Evolutionary conservation across 53 echinoderm and acorn worm genomes (phyloP).

Genomic region (Crossaster papposus): DNA sequence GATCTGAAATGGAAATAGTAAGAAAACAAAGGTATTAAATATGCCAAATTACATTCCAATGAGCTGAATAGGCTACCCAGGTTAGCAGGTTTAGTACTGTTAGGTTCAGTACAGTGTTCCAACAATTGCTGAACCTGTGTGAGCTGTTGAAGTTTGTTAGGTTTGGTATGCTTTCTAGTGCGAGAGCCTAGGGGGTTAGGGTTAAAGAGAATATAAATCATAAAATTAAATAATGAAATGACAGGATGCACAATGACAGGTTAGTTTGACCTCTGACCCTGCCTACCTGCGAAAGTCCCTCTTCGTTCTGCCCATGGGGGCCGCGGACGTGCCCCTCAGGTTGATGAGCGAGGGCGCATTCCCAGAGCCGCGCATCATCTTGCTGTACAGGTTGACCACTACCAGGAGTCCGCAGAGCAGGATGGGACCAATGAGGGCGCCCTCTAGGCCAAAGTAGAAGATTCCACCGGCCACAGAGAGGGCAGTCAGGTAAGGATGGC

Average conservation of each 20-base stretch:
- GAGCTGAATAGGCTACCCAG: too few species aligned
- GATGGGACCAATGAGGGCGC: conserved; percentile 96
- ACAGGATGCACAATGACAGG: conserved; percentile 56
- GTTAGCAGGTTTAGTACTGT: too few species aligned
- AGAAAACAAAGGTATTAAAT: background rate
- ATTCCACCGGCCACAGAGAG: conserved; percentile 96
- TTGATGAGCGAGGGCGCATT: conserved; percentile 46
- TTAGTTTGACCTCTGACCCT: conserved; percentile 48
- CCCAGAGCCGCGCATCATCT: conserved; percentile 71
- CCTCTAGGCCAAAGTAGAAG: conserved; percentile 88
- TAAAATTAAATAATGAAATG: conserved; percentile 36
- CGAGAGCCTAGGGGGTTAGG: too few species aligned
- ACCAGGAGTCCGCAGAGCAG: conserved; percentile 87
- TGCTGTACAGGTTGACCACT: conserved; percentile 81
- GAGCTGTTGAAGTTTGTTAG: too few species aligned
- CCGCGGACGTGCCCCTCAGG: conserved; percentile 2
- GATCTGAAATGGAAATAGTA: conserved; percentile 35
- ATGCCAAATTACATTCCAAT: background rate
- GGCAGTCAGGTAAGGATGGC: conserved; percentile 94
- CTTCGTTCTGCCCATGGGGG: conserved; percentile 22
- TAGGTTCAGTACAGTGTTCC: too few species aligned
- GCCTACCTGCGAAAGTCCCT: conserved; percentile 73
- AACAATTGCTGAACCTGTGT: too few species aligned
- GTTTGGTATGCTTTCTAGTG: too few species aligned
- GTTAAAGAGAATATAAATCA: background rate